phyloP scores from a whole-genome alignment of 2,888 invertebrate genomes.

The Patella pellucida region DNA sequence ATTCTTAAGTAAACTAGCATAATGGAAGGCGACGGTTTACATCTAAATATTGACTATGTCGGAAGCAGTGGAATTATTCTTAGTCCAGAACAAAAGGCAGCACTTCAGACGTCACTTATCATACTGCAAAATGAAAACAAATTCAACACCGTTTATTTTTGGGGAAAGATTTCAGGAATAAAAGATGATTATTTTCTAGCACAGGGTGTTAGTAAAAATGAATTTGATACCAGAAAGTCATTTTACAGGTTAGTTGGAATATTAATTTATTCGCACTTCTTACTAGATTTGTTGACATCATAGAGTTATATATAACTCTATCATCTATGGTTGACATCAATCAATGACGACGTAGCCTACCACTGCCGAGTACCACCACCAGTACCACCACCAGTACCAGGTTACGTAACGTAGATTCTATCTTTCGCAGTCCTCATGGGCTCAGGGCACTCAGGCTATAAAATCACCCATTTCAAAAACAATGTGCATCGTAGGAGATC shows the following conservation, averaged over 20 bases:
- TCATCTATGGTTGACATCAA: too few relatives aligned
- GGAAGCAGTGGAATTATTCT: slow-evolving; percentile 80
- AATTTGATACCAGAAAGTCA: slow-evolving; percentile 80
- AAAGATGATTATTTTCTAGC: slow-evolving; percentile 87
- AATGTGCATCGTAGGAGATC: too few relatives aligned
- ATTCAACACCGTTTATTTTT: slow-evolving; percentile 84
- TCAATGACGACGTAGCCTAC: too few relatives aligned
- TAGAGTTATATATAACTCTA: too few relatives aligned
- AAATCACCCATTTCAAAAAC: too few relatives aligned
- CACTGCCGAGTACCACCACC: too few relatives aligned
- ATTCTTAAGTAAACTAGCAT: slow-evolving; percentile 7
- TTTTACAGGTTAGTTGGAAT: slow-evolving; percentile 78
- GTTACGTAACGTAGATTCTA: too few relatives aligned
- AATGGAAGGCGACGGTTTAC: slow-evolving; percentile 76
- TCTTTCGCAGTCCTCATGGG: too few relatives aligned
- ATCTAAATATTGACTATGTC: slow-evolving; percentile 74
- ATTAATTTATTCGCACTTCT: too few relatives aligned
- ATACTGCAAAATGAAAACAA: slow-evolving; percentile 88
- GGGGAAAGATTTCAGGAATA: slow-evolving; percentile 86
- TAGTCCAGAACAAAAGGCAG: slow-evolving; percentile 79
- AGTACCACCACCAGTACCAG: too few relatives aligned
- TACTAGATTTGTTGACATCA: too few relatives aligned
- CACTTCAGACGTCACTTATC: slow-evolving; percentile 82
- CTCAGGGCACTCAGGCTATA: too few relatives aligned
- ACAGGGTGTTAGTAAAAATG: slow-evolving; percentile 83